These are phyloP conservation scores for Parasteatoda tepidariorum DNA, from an alignment of 1,140 invertebrate species.

Conservation along the genomic window DNA sequence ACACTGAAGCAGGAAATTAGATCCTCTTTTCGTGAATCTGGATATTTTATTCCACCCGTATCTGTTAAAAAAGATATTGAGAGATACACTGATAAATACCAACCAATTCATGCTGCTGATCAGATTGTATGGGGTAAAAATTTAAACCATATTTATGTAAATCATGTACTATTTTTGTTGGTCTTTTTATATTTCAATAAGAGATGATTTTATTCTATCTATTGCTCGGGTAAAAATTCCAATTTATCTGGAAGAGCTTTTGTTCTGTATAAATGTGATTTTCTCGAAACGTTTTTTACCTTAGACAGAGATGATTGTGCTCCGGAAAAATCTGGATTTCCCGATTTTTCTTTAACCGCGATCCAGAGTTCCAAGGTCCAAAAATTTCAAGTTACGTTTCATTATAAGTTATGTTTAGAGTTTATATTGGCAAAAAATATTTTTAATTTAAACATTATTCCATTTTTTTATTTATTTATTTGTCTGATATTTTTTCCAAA, in stretches of 20 bases:
- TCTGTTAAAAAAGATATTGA: conserved; percentile 74
- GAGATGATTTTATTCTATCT: background rate
- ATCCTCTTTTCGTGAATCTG: conserved; percentile 73
- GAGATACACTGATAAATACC: conserved; percentile 76
- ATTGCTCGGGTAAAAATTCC: background rate
- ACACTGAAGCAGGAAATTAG: conserved; percentile 75
- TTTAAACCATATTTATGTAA: too few relatives aligned
- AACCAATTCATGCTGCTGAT: conserved; percentile 63
- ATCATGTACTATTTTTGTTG: conserved; percentile 72
- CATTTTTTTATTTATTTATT: too few relatives aligned
- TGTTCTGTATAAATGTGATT: background rate
- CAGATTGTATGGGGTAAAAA: conserved; percentile 69
- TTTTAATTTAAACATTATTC: too few relatives aligned
- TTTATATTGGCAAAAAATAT: too few relatives aligned
- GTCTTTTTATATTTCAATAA: background rate
- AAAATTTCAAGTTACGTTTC: too few relatives aligned
- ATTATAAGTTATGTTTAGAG: too few relatives aligned
- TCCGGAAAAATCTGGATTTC: too few relatives aligned
- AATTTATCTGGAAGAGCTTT: background rate
- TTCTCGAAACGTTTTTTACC: too few relatives aligned
- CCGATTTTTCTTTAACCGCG: too few relatives aligned
- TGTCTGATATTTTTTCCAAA: too few relatives aligned
- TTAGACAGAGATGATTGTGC: too few relatives aligned
- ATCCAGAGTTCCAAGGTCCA: too few relatives aligned
- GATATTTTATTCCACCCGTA: conserved; percentile 69